These are phyloP conservation scores for Aegithalos caudatus DNA, from an alignment of 2,113 vertebrate genomes.

Conservation along the genomic window DNA sequence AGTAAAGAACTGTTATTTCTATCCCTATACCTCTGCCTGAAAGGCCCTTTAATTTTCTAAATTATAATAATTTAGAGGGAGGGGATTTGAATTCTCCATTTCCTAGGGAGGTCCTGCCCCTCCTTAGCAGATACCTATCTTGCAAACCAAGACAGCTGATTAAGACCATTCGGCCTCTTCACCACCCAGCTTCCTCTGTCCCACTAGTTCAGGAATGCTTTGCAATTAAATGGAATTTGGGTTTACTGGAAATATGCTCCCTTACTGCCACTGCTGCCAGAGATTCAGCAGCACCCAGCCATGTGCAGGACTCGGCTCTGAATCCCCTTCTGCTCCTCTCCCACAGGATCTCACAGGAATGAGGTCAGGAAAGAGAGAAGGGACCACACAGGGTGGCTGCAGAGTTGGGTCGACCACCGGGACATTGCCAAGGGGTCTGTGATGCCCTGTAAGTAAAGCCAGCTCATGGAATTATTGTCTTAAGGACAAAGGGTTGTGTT, in stretches of 20 bases:
- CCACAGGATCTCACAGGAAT: not conserved
- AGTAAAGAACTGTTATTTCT: too few species aligned
- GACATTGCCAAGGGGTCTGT: not conserved
- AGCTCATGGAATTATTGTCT: not conserved
- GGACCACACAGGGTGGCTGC: accelerated
- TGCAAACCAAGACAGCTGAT: too few species aligned
- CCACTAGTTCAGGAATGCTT: not conserved
- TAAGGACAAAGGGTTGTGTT: not conserved
- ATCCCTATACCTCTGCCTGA: too few species aligned
- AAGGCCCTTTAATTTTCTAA: too few species aligned
- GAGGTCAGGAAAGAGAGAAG: not conserved
- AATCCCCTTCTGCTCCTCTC: not conserved
- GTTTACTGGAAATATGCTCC: not conserved
- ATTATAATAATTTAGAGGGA: too few species aligned
- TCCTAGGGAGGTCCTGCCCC: too few species aligned
- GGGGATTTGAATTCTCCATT: too few species aligned
- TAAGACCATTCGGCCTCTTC: not conserved
- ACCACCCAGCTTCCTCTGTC: not conserved
- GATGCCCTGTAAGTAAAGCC: accelerated
- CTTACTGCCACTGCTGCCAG: not conserved
- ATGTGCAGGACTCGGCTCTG: accelerated
- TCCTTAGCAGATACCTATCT: too few species aligned
- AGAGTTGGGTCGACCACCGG: accelerated
- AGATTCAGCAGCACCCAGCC: not conserved
- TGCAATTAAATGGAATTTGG: not conserved